Base-by-base conservation (phyloP, 2,797 vertebrate species). In the Spinus olivaceus region DNA sequence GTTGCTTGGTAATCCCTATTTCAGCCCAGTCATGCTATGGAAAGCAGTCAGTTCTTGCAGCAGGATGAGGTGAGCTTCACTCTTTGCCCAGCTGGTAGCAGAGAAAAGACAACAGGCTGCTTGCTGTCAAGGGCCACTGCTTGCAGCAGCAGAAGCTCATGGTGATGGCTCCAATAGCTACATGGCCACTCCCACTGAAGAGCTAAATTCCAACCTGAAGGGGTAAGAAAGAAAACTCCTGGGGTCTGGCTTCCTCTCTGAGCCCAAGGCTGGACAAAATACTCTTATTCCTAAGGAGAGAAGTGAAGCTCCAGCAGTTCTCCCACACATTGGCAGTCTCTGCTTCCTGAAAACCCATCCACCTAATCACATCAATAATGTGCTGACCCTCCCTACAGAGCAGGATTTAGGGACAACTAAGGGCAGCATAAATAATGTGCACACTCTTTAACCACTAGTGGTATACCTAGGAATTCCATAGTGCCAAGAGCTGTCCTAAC, bases 171-270 rank as follows among this genome's bases (percentile, higher is more conserved):
- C 4, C 32, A 59, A 9, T 4, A 49, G 5, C 19, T 19, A 16
- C 1, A 0, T 24, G 19, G 8, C 3, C 6, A 8, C 5, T 6
- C 2, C 3, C 12, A 7, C 4, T 9, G 12, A 77, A 14, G n/a
- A 77, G 8, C 8, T 32, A 42, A 77, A 85, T 60, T 70, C 80
- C 44, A 63, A 0, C 8, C 12, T 11, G 14, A 33, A 10, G 9
- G 1, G 9, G 5, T 3, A 8, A 19, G 17, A 33, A 8, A 30
- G 20, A 18, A 46, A 50, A 19, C 2, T 47, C 10, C 16, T 30
- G 32, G 32, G 42, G 23, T 7, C 30, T 37, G 14, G 3, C 7
- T 65, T 30, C 18, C 63, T 15, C 32, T 76, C 44, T 41, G 44
- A 8, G 4, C 23, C 18, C 44, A 32, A 63, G 15, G 6, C 12